phyloP scores from a whole-genome alignment of 2,113 vertebrate genomes.

The Fulmarus glacialis region DNA sequence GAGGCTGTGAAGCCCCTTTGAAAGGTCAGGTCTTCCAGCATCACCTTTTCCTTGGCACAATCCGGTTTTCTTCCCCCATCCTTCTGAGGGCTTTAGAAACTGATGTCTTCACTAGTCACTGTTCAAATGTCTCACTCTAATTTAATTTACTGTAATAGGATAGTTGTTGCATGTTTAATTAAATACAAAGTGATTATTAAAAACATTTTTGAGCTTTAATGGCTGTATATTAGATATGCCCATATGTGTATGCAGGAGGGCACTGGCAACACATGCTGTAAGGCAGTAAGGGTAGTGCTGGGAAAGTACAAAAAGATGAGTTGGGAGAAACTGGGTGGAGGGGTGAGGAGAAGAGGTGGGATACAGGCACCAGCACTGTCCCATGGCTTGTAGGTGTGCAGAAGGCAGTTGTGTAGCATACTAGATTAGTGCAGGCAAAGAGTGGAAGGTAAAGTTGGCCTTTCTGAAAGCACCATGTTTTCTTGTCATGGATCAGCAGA shows the following conservation, averaged over 20 bases:
- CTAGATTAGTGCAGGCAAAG: background rate
- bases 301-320: background rate
- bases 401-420: background rate
- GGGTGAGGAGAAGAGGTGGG: background rate
- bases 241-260: background rate
- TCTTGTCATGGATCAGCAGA: background rate
- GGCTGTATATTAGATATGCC: background rate
- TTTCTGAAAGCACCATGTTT: background rate
- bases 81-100: slow-evolving; percentile 1
- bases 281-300: background rate
- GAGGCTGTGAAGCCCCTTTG: background rate
- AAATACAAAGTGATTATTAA: slow-evolving; percentile 53
- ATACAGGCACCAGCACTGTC: background rate
- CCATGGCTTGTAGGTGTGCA: background rate
- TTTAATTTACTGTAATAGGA: slow-evolving; percentile 44
- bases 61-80: background rate
- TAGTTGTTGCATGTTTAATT: slow-evolving; percentile 48
- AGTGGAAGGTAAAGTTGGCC: background rate
- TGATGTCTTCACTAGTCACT: background rate
- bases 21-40: background rate
- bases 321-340: background rate
- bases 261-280: background rate
- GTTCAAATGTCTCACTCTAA: background rate
- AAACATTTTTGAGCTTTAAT: slow-evolving; percentile 27
- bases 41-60: background rate